A percentile compares a stretch with the other conserved stretches of the same genome.
Conservation (phyloP, 2,888 invertebrate genomes). For the Athetis lepigone region DNA sequence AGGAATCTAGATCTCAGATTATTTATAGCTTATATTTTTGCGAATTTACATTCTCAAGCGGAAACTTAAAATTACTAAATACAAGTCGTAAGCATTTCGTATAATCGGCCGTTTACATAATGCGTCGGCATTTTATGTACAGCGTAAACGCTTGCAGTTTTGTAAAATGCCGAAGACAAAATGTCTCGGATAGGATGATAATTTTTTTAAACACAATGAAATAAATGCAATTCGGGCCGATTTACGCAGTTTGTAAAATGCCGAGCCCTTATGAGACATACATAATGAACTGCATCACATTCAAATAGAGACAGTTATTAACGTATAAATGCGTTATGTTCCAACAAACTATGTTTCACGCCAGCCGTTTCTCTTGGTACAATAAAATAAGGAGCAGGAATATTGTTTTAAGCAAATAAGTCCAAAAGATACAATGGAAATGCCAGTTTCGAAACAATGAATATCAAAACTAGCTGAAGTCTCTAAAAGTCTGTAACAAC, state of each 20-base stretch:
- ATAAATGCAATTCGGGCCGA: too few species aligned
- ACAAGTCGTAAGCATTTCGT: too few species aligned
- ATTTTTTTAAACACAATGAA: too few species aligned
- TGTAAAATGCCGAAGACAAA: too few species aligned
- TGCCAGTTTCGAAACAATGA: slow-evolving; percentile 22
- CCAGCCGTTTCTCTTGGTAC: too few species aligned
- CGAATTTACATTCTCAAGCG: slow-evolving; percentile 38
- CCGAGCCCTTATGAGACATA: slow-evolving; percentile 23
- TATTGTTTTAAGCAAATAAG: slow-evolving; percentile 14
- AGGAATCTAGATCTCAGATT: slow-evolving; percentile 52
- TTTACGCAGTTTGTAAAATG: too few species aligned
- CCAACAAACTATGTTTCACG: too few species aligned
- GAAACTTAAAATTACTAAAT: slow-evolving; percentile 56
- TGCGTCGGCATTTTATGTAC: too few species aligned
- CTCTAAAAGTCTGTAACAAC: slow-evolving; percentile 8
- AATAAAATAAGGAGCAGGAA: too few species aligned
- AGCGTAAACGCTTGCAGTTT: too few species aligned
- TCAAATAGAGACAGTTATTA: slow-evolving; percentile 23
- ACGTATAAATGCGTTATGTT: slow-evolving; percentile 12
- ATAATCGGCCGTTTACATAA: too few species aligned
- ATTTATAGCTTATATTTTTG: slow-evolving; percentile 50
- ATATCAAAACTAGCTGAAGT: slow-evolving; percentile 31
- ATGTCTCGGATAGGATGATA: too few species aligned
- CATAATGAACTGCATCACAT: slow-evolving; percentile 9
- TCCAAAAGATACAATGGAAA: slow-evolving; percentile 13